Evolutionary conservation across 2,888 invertebrate species (phyloP), one percentile per base, ranked within the genome.

Genomic region (Odontothrips loti): DNA sequence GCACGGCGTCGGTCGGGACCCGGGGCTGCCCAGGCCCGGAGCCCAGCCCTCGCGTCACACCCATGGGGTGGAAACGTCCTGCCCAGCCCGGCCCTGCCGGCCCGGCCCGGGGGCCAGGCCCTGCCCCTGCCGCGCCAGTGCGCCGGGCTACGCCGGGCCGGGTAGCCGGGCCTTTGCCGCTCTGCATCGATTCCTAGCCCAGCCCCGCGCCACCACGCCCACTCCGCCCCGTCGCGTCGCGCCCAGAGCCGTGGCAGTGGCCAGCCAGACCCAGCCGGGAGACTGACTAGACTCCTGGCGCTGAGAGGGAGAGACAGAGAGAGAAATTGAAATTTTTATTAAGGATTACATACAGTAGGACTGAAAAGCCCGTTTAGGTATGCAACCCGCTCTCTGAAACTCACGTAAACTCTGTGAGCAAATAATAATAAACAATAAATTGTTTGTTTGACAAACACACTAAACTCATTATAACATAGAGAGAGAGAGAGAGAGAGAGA

Each of bases 141-240:
- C 34, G 34, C 34, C 34, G 34, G 34, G 34, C n/a, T n/a, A n/a
- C n/a, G 68, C 68, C 68, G 6, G 3, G 68, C 68, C 68, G 9
- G 0, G 68, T 23, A 11, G n/a, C 27, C 68, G n/a, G 23, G 68
- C 63, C 63, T n/a, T 3, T 15, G 27, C 23, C 68, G 68, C 68
- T 75, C 23, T 75, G 23, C 68, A 75, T 75, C 68, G 68, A 75
- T 75, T 75, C 68, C 68, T 27, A 75, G 68, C 68, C 68, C 27
- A 23, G 68, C 68, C 23, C 68, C 68, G 58, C 68, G 68, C 68
- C 58, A 20, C 68, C 68, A 23, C 27, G 68, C 68, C 68, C 58
- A 20, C 68, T 27, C n/a, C 27, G 68, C 68, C n/a, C 63, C 23
- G 63, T 10, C 68, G 23, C 68, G 27, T 27, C 68, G 10, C 68